Base-by-base conservation (phyloP, 2,888 invertebrate genomes). In the Dysmachus trigonus region DNA sequence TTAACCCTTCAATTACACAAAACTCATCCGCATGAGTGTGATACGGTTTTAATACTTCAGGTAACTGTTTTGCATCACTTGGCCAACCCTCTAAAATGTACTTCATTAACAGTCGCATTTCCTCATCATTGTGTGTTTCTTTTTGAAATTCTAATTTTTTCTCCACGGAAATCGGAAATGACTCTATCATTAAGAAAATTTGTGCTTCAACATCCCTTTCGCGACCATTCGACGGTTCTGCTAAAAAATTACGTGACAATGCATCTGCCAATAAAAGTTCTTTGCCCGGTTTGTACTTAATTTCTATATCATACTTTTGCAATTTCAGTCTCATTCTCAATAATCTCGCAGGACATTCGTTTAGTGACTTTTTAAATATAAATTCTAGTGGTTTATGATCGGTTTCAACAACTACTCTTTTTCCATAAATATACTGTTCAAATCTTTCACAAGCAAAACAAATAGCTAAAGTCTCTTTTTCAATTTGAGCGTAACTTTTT, bases 391-490 rank as follows among this genome's bases (percentile, higher is more conserved):
- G 90, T 79, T 90, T 91, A 85, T 91, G 90, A 87, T 91, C 89
- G 82, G 89, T 90, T 81, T 89, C 72, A 13, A 89, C 87, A 27
- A 81, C 88, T 53, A 89, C 87, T 86, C 89, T 84, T 18, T 88
- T 76, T 3, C 90, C 89, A 88, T 89, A 89, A 5, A 90, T 87
- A 88, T 88, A 90, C 53, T 89, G 89, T 88, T 90, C 90, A 88
- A 91, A 91, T 87, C 90, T 90, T 85, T 89, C 87, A 62, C 89
- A 89, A 4, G 90, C 89, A 87, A 90, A 90, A 4, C 89, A 89
- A 13, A 90, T 89, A 33, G 90, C 90, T 74, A 91, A 87, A 2
- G 90, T 85, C 87, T 92, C 90, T 87, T 91, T 91, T 88, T 92
- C 91, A 7, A 92, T 91, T 88, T 92, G 91, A 4, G 90, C 88